phyloP scores from a whole-genome alignment of 2,113 vertebrate species.

The Tachuris rubrigastra region DNA sequence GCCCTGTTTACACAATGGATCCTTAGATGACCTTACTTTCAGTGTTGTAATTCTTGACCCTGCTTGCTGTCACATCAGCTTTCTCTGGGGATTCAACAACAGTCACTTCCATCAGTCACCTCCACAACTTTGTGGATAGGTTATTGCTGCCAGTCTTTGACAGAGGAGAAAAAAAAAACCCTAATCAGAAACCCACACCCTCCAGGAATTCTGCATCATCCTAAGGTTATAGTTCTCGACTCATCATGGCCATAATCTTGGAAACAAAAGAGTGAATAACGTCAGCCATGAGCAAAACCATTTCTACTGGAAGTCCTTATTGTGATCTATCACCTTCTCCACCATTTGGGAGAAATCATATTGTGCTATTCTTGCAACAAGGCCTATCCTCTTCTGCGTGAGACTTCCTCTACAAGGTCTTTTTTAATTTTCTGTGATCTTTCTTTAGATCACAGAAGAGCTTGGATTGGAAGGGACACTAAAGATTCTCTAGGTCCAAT shows the following conservation, averaged over 20 bases:
- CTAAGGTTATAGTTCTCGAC: neutral
- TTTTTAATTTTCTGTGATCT: no score
- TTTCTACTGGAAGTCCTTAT: neutral
- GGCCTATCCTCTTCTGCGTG: neutral
- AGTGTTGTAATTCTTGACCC: neutral
- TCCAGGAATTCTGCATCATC: neutral
- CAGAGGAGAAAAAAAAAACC: accelerated
- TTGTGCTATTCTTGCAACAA: neutral
- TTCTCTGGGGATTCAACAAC: neutral
- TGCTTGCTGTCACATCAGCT: neutral
- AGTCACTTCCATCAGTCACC: neutral
- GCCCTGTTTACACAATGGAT: accelerated
- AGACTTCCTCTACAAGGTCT: neutral
- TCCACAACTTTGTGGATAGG: neutral
- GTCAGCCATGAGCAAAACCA: neutral
- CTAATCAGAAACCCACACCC: neutral
- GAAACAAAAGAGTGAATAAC: neutral
- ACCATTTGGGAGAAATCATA: neutral
- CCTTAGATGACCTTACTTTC: neutral
- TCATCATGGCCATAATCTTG: neutral
- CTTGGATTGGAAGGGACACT: neutral
- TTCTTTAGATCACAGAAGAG: neutral
- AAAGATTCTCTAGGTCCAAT: neutral
- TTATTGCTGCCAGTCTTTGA: neutral
- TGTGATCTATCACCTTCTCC: neutral